Evolutionary conservation across 2,797 vertebrate species (phyloP), one percentile per base, ranked within the genome.

Genomic region (Acrocephalus scirpaceus): DNA sequence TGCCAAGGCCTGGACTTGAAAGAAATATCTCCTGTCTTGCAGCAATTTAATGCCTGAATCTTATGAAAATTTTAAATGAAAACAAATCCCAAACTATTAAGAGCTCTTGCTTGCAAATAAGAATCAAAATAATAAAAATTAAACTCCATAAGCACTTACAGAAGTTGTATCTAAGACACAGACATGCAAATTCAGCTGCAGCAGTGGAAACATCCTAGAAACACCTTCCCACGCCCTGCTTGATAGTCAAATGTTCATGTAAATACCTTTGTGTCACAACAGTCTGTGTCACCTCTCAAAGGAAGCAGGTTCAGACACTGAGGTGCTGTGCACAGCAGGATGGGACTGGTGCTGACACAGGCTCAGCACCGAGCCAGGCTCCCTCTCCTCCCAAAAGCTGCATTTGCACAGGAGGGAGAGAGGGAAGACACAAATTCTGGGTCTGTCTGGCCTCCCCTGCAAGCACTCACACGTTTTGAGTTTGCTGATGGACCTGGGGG

Each of bases 161-260:
- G 58, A 86, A 64, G n/a, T 56, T 50, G 6, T 36, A 56, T 10
- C 20, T 62, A 44, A 64, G 64, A 62, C 60, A 48, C 44, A 90
- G 56, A 86, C 67, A 87, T 85, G 92, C 81, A 93, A 77, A 93
- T 87, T 67, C 7, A 92, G 74, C 81, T 79, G 78, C 81, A 79
- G 81, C 44, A 87, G 58, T 47, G 51, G 74, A 92, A 93, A 73
- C 60, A 85, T 89, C 74, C 95, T 92, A 66, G 84, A 94, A 95
- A 89, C 86, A 92, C 56, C 81, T 92, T 96, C 89, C 84, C 87
- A 94, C 45, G 0, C 53, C 45, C 53, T 70, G 74, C 19, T 79
- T 54, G 53, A 60, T 3, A 94, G 29, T 40, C 61, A 66, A 38
- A 91, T 34, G 61, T 60, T 85, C 54, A 34, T 30, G 67, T 40